Base-by-base conservation (phyloP, 2,113 vertebrate genomes). In the Microtus montanus region DNA sequence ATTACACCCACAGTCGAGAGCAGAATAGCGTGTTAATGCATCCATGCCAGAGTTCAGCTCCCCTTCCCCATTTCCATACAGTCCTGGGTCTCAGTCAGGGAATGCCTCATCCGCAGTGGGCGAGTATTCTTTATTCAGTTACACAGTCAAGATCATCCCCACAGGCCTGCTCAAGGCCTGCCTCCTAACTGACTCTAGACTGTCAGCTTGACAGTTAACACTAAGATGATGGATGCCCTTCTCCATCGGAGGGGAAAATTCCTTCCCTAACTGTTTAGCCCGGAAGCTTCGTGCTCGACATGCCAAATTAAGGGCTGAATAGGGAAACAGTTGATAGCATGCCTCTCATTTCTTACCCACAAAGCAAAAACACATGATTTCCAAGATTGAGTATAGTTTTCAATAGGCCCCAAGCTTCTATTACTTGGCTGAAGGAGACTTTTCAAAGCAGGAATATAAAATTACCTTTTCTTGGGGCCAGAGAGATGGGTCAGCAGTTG, bases 241-340 rank as follows among this genome's bases (percentile, higher is more conserved):
- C 74, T 96, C 87, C 75, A 28, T 54, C 13, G 75, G 64, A 88
- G 87, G 90, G 68, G 70, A 78, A 85, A 79, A 91, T n/a, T n/a
- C n/a, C n/a, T n/a, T n/a, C n/a, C n/a, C n/a, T n/a, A n/a, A n/a
- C n/a, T n/a, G n/a, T n/a, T n/a, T n/a, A n/a, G n/a, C n/a, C n/a
- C n/a, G n/a, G n/a, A n/a, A n/a, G n/a, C n/a, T n/a, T n/a, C n/a
- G n/a, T n/a, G n/a, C n/a, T n/a, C n/a, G n/a, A n/a, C n/a, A n/a
- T 64, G 74, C 74, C 41, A 82, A 83, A 83, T 47, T 63, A 74
- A 93, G 20, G 28, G 63, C 44, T 68, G 74, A 75, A n/a, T 63
- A 78, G 88, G 85, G 80, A 24, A 70, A 79, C 13, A 22, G 20
- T 20, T 61, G 44, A 52, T 33, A 52, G 28, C 19, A 52, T 74